These are phyloP conservation scores for Neodon shergylaensis DNA, from an alignment of 2,113 vertebrate genomes.

Conservation along the genomic window DNA sequence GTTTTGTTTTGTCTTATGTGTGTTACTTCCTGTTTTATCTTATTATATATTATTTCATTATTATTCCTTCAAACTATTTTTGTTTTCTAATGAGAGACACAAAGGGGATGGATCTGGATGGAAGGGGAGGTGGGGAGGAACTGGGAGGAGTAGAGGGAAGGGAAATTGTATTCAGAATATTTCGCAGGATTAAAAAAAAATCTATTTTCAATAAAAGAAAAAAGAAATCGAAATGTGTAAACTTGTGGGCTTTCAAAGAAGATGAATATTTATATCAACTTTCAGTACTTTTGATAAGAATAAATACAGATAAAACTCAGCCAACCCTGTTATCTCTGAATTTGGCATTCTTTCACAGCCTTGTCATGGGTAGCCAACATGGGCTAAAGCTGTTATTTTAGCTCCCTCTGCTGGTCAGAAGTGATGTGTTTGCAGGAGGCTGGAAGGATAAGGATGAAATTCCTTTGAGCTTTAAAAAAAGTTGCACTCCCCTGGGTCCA, in stretches of 20 bases:
- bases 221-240: background rate
- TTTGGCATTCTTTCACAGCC: background rate
- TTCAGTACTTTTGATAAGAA: background rate
- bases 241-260: background rate
- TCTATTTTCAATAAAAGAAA: background rate
- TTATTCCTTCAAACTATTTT: background rate
- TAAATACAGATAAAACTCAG: background rate
- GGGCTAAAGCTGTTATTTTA: constrained; percentile 70
- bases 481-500: background rate
- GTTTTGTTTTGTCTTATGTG: no score
- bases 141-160: background rate
- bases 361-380: background rate
- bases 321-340: constrained; percentile 30
- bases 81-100: background rate
- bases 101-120: background rate
- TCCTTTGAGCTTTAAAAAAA: no score
- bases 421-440: background rate
- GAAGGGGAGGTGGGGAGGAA: background rate
- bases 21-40: background rate
- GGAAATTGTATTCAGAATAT: background rate
- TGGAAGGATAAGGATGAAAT: background rate
- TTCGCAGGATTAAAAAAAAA: background rate
- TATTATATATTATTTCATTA: background rate
- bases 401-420: constrained; percentile 85
- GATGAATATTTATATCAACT: background rate